Evolutionary conservation across 2,113 vertebrate genomes (phyloP), one percentile per base, ranked within the genome.

Genomic region (Aphelocoma coerulescens): DNA sequence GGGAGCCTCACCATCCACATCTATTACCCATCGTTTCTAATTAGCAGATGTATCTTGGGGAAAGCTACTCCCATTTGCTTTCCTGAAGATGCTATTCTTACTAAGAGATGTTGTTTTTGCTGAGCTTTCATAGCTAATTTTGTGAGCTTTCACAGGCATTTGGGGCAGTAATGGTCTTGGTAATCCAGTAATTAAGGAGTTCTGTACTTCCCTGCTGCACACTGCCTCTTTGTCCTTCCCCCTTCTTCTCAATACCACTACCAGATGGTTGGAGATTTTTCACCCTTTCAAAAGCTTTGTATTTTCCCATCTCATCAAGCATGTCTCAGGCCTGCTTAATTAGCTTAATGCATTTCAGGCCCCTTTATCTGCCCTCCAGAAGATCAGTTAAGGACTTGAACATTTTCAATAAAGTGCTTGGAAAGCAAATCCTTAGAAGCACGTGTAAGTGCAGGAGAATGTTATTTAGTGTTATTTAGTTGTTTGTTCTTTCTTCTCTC

Each of bases 231-330:
- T 87, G 73, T 96, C 84, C 69, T 92, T 77, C 77, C 74, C 93
- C 95, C 96, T 97, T 97, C 71, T 98, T 97, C 96, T 93, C 93
- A 96, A 94, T 30, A 63, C 97, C 89, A 74, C 95, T 96, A 98
- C 97, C 98, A 99, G 98, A 98, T 98, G 98, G 98, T 95, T 94
- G 51, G 97, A 98, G 96, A 97, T 97, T 98, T 98, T 98, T 98
- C 96, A 96, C 93, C 97, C 94, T 97, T 98, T 98, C 96, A 94
- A 97, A 98, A 96, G 96, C 97, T 98, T 98, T 93, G 49, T 98
- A 97, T 98, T 98, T 98, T 97, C 97, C 96, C 98, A 97, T 98
- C 97, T 98, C 98, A 98, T 98, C 98, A 98, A 98, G 98, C 98
- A 97, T 98, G 97, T 97, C 98, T 98, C 96, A 93, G 97, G 97